These are phyloP conservation scores for Salticus scenicus DNA, from an alignment of 2,888 invertebrate species.

Conservation along the genomic window DNA sequence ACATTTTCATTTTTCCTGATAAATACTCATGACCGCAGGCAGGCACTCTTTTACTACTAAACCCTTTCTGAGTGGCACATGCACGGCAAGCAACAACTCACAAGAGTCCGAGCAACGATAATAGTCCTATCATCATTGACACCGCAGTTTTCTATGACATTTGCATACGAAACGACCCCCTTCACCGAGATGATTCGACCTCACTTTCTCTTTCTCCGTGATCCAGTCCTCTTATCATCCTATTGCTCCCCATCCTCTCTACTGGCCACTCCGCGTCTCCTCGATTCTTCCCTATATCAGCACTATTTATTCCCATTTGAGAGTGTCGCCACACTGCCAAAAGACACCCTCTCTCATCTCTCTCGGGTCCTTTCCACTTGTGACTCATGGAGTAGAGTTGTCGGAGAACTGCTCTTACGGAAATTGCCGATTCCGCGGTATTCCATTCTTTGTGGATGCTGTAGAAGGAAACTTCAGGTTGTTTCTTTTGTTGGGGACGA, in stretches of 20 bases:
- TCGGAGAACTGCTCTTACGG: conserved; percentile 18
- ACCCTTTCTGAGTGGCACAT: no score
- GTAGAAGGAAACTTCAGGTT: neutral
- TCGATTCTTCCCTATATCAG: neutral
- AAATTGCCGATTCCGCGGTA: conserved; percentile 40
- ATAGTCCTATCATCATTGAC: no score
- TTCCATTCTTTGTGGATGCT: neutral
- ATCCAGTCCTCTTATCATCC: neutral
- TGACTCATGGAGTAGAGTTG: conserved; percentile 59
- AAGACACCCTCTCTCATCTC: conserved; percentile 16
- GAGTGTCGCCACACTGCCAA: conserved; percentile 18
- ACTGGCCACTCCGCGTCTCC: neutral
- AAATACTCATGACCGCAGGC: no score
- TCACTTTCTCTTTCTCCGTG: neutral
- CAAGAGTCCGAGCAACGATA: no score
- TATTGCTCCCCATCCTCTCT: neutral
- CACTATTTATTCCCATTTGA: conserved; percentile 16
- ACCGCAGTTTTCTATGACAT: no score
- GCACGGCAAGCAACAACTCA: no score
- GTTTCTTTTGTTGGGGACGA: neutral
- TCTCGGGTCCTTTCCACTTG: conserved; percentile 14
- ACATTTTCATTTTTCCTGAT: no score
- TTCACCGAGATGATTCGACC: neutral
- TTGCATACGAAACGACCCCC: conserved; percentile 8
- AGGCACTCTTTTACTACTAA: no score